Base-by-base conservation (phyloP, 53 echinoderm and acorn worm genomes). In the Stichopus horrens region DNA sequence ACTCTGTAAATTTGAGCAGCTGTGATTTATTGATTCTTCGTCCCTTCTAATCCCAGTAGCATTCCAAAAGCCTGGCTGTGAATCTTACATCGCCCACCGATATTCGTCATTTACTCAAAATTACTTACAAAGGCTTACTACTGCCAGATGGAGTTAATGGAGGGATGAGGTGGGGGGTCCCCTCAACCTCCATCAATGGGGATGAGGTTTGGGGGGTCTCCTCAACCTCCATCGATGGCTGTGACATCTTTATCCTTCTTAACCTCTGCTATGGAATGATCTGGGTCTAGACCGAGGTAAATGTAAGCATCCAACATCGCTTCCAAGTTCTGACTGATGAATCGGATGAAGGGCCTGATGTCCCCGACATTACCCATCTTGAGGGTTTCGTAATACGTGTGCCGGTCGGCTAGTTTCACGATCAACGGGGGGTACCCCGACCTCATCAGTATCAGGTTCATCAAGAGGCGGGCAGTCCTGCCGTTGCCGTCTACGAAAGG, bases 401-500 rank as follows among this genome's bases (percentile, higher is more conserved):
- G 95, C 14, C 98, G 83, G 57, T 98, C 93, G 0, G 79, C 54
- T 4, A 95, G 81, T 88, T 98, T 98, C 16, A 98, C 60, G n/a
- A 94, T 94, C 19, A 97, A 93, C 6, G 98, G 98, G 10, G 98
- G 98, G 77, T 93, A 97, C 3, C 98, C 98, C 0, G 94, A 93
- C 20, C 92, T 83, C 90, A 97, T 90, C 5, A 97, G 86, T 5
- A 97, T 95, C 16, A 97, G 76, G 81, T 97, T 97, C 98, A 97
- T 97, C 10, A 97, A 84, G 20, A 97, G 86, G 1, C 98, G 94
- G 0, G 98, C 94, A 52, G 98, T 97, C 88, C 98, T 66, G 4
- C 98, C 98, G 73, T 97, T 97, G 5, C 98, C 98, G 57, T 97
- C 98, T 18, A 94, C 51, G 37, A 97, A 97, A n/a, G 98, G 98